Percentiles rank a stretch among this genome's conserved stretches.
These are phyloP conservation scores for Steromphala cineraria DNA, from an alignment of 2,888 invertebrate genomes.

Conservation along the genomic window DNA sequence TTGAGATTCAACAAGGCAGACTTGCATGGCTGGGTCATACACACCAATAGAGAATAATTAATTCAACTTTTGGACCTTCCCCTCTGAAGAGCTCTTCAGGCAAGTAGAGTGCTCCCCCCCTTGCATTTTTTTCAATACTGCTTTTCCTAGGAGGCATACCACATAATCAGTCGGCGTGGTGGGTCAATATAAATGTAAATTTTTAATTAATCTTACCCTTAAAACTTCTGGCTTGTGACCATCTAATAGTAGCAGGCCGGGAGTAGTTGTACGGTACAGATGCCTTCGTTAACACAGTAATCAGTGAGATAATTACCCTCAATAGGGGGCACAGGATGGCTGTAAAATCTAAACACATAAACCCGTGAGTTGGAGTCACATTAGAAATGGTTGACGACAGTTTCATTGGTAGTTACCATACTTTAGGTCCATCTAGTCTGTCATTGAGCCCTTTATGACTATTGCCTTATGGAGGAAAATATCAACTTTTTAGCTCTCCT, in stretches of 20 bases:
- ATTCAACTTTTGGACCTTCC: constrained; percentile 13
- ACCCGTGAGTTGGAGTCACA: not conserved
- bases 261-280: not conserved
- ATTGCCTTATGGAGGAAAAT: not conserved
- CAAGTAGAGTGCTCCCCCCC: not conserved
- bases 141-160: constrained; percentile 1
- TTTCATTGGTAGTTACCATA: not conserved
- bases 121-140: not conserved
- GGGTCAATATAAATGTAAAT: constrained; percentile 24
- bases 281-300: not conserved
- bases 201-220: constrained; percentile 24
- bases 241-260: not conserved
- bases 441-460: not conserved
- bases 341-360: constrained; percentile 17
- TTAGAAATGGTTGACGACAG: not conserved
- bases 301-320: constrained; percentile 2
- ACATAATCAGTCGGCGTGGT: not conserved
- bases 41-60: not conserved
- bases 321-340: not conserved
- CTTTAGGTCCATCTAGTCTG: not conserved
- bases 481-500: not conserved
- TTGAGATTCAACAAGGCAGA: not conserved
- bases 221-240: constrained; percentile 7
- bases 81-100: constrained; percentile 13
- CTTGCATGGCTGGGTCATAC: not conserved